Percentiles rank a stretch among this genome's conserved stretches.
These are phyloP conservation scores for Prostheceraeus crozeri DNA, from an alignment of 2,888 invertebrate species.

Conservation along the genomic window DNA sequence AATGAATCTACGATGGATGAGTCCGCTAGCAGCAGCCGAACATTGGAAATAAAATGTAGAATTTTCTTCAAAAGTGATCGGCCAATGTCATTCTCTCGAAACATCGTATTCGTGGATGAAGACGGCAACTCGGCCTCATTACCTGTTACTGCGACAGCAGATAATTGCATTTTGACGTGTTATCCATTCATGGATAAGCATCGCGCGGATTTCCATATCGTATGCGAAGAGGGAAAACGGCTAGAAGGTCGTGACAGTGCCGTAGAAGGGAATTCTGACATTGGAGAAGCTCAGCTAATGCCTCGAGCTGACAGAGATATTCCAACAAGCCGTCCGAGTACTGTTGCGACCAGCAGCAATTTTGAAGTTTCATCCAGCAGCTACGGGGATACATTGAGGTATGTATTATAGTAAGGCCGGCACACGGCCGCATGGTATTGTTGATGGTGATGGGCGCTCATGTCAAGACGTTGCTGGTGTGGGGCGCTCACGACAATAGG, in stretches of 20 bases:
- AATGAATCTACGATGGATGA: too few relatives aligned
- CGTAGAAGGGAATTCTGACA: not conserved
- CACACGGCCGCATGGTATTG: too few relatives aligned
- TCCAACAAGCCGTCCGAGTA: conserved; percentile 48
- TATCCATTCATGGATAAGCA: conserved; percentile 55
- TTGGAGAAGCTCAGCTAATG: conserved; percentile 31
- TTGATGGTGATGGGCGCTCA: too few relatives aligned
- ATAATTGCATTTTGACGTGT: conserved; percentile 55
- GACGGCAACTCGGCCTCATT: conserved; percentile 43
- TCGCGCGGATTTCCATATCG: conserved; percentile 54
- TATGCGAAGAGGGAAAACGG: conserved; percentile 49
- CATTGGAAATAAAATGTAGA: not conserved
- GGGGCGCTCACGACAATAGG: too few relatives aligned
- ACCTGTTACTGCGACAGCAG: conserved; percentile 53
- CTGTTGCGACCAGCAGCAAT: conserved; percentile 53
- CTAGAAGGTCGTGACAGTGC: conserved; percentile 28
- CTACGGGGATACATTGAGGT: conserved; percentile 47
- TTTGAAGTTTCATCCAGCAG: conserved; percentile 54
- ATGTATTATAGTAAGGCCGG: too few relatives aligned
- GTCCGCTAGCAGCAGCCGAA: too few relatives aligned
- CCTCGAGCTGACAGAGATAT: conserved; percentile 19
- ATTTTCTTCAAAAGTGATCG: conserved; percentile 46
- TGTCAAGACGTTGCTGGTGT: too few relatives aligned
- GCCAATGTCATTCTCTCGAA: conserved; percentile 50
- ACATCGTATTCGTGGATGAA: conserved; percentile 48